Conservation (phyloP, 2,113 vertebrate species). For the Mohoua ochrocephala region DNA sequence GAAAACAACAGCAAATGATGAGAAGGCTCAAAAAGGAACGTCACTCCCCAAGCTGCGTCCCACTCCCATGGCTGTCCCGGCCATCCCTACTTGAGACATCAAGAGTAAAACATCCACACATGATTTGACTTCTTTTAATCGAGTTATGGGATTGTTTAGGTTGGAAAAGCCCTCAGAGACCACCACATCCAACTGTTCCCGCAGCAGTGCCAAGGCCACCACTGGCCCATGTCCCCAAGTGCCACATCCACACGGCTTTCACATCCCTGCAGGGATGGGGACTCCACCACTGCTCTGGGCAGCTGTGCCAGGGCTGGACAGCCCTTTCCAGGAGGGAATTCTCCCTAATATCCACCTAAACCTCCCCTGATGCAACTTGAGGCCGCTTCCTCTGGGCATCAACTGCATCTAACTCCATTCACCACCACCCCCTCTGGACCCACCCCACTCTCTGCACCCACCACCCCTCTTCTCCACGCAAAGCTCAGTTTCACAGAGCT, state of each 20-base stretch:
- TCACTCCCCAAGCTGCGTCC: neutral
- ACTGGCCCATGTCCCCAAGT: neutral
- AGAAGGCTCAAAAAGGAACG: neutral
- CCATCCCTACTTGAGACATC: neutral
- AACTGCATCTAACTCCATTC: neutral
- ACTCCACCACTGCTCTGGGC: neutral
- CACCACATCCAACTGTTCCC: neutral
- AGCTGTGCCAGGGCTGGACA: neutral
- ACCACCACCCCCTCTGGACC: too few relatives aligned
- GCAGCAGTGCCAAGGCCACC: neutral
- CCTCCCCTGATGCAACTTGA: neutral
- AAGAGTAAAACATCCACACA: neutral
- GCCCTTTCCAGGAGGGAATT: neutral
- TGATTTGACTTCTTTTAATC: neutral
- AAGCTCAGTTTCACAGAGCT: neutral
- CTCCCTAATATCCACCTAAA: neutral
- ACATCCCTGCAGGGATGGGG: neutral
- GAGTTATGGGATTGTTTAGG: neutral
- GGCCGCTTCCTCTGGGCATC: accelerated
- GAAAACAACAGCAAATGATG: neutral
- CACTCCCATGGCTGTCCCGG: neutral
- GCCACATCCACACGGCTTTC: neutral
- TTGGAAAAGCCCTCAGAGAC: neutral
- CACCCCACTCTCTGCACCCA: too few relatives aligned
- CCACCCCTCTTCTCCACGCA: too few relatives aligned